Evolutionary conservation across 2,888 invertebrate genomes (phyloP).

Genomic region (Meiosimyza platycephala): DNA sequence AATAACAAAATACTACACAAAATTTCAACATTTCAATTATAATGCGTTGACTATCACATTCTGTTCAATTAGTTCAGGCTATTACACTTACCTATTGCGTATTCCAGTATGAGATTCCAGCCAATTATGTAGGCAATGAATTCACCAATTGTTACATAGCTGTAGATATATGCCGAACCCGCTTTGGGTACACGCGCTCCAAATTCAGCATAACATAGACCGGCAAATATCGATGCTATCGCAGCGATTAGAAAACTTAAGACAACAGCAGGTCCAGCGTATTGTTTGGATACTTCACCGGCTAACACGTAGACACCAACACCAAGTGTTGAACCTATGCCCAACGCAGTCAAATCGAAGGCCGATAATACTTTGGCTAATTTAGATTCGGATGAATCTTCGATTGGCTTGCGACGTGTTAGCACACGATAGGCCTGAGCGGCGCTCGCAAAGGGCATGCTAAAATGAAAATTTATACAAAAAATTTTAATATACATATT

Average conservation of each 20-base stretch:
- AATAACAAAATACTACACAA: too few relatives aligned
- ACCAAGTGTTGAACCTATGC: constrained; percentile 85
- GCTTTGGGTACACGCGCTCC: constrained; percentile 90
- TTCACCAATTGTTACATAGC: constrained; percentile 93
- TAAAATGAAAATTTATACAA: constrained; percentile 32
- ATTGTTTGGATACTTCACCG: constrained; percentile 82
- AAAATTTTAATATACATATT: too few relatives aligned
- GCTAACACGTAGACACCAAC: constrained; percentile 92
- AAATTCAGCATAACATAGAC: constrained; percentile 91
- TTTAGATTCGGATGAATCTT: constrained; percentile 65
- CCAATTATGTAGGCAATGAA: constrained; percentile 91
- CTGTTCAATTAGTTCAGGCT: not conserved
- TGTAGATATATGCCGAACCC: constrained; percentile 93
- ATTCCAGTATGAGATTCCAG: constrained; percentile 93
- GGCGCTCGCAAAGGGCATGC: constrained; percentile 55
- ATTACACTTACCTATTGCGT: constrained; percentile 77
- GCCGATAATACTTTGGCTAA: constrained; percentile 82
- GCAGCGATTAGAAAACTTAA: constrained; percentile 91
- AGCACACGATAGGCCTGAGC: constrained; percentile 57
- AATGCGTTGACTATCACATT: not conserved
- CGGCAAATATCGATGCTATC: constrained; percentile 89
- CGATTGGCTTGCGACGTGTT: constrained; percentile 67
- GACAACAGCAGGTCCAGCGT: constrained; percentile 88
- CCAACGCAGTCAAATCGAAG: constrained; percentile 85
- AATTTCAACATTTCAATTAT: too few relatives aligned